These are phyloP conservation scores for Hylia prasina DNA, from an alignment of 2,113 vertebrate genomes.

Conservation along the genomic window DNA sequence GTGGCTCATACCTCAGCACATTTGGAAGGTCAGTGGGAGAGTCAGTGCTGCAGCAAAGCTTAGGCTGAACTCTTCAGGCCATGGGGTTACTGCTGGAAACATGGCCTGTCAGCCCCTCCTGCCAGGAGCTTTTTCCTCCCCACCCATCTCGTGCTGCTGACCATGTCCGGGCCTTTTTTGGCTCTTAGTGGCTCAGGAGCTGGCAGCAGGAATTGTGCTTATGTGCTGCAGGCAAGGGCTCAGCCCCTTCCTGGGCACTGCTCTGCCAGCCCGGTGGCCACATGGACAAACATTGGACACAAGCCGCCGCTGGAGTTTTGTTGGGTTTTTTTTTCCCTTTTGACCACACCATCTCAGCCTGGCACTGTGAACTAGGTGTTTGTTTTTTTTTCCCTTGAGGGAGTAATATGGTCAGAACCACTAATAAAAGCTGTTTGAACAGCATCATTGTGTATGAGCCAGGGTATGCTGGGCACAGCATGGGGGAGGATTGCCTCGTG, in stretches of 20 bases:
- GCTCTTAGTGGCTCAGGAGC: background rate
- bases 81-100: background rate
- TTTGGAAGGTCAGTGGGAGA: background rate
- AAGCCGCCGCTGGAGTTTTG: background rate
- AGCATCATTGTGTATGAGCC: accelerated
- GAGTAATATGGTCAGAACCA: background rate
- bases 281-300: accelerated
- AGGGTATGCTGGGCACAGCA: accelerated
- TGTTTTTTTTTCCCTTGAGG: background rate
- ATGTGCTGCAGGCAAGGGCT: background rate
- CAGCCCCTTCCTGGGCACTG: background rate
- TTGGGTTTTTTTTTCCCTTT: background rate
- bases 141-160: background rate
- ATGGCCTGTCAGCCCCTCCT: background rate
- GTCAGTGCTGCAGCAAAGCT: accelerated
- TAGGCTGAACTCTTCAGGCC: background rate
- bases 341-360: background rate
- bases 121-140: accelerated
- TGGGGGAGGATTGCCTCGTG: accelerated
- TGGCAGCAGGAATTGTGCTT: background rate
- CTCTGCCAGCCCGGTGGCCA: background rate
- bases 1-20: background rate
- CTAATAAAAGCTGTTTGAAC: constrained; percentile 33
- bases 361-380: background rate
- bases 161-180: background rate